Conservation (phyloP, 2,888 invertebrate species). For the Chorisops tibialis region DNA sequence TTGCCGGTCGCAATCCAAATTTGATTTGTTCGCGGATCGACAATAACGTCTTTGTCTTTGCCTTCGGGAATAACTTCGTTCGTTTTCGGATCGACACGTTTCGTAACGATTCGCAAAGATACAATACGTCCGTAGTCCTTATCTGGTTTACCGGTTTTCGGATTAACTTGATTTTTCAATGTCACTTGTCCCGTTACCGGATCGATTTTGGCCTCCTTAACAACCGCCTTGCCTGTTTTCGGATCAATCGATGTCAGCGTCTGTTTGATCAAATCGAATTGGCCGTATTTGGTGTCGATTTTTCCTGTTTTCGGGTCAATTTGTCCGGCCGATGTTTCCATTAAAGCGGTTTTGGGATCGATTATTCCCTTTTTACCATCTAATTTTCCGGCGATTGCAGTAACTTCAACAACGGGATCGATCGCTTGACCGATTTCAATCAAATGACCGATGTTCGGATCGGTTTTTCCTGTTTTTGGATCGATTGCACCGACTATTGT, state of each 20-base stretch:
- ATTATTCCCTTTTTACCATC: slow-evolving; percentile 67
- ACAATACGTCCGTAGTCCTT: slow-evolving; percentile 66
- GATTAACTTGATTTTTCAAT: slow-evolving; percentile 66
- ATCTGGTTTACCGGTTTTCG: slow-evolving; percentile 68
- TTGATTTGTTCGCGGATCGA: slow-evolving; percentile 52
- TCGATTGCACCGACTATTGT: slow-evolving; percentile 57
- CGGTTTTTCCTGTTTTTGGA: slow-evolving; percentile 60
- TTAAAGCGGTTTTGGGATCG: slow-evolving; percentile 62
- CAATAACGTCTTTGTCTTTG: slow-evolving; percentile 47
- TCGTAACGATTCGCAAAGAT: slow-evolving; percentile 62
- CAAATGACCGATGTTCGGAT: slow-evolving; percentile 65
- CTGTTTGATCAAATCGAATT: slow-evolving; percentile 66
- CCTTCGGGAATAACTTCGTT: slow-evolving; percentile 55
- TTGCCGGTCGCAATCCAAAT: slow-evolving; percentile 66
- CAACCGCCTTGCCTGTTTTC: slow-evolving; percentile 66
- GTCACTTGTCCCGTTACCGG: slow-evolving; percentile 64
- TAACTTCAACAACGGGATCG: slow-evolving; percentile 65
- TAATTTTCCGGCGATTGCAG: slow-evolving; percentile 64
- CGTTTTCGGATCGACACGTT: slow-evolving; percentile 62
- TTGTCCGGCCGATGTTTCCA: slow-evolving; percentile 65
- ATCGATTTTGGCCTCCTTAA: slow-evolving; percentile 65
- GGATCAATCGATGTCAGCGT: slow-evolving; percentile 67
- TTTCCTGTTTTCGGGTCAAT: slow-evolving; percentile 66
- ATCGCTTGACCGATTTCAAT: slow-evolving; percentile 66
- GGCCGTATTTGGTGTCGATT: slow-evolving; percentile 70